Conservation (phyloP, 2,797 vertebrate genomes). For the Gymnothorax javanicus region DNA sequence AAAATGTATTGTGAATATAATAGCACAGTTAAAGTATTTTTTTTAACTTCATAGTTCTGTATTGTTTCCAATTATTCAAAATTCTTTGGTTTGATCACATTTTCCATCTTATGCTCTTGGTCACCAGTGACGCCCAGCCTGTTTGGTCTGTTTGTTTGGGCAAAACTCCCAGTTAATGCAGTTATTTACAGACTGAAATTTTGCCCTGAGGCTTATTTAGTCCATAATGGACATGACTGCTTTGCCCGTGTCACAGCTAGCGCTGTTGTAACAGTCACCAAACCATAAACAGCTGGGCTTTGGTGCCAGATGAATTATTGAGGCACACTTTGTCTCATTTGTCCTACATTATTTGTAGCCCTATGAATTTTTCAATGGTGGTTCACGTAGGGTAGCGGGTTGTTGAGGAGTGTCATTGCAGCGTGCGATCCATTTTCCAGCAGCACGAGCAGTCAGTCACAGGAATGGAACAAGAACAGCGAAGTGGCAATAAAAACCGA, state of each 20-base stretch:
- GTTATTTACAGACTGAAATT: neutral
- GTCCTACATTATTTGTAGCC: slow-evolving; percentile 21
- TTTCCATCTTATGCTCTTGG: neutral
- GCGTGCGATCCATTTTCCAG: neutral
- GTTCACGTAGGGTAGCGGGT: neutral
- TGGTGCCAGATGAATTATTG: slow-evolving; percentile 11
- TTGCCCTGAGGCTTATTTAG: neutral
- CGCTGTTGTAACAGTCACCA: neutral
- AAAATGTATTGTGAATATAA: neutral
- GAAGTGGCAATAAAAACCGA: neutral
- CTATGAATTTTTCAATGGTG: neutral
- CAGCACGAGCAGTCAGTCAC: neutral
- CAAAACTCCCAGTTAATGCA: neutral
- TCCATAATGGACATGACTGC: neutral
- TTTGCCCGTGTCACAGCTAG: neutral
- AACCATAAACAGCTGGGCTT: slow-evolving; percentile 8
- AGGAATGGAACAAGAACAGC: neutral
- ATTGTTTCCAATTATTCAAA: neutral
- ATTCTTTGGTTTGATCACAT: no score
- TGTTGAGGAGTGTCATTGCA: neutral
- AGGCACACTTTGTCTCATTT: neutral
- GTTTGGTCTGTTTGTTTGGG: neutral
- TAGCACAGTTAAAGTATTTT: neutral
- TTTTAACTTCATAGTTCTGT: neutral
- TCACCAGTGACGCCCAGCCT: neutral